Evolutionary conservation across 2,888 invertebrate genomes (phyloP), one percentile per base, ranked within the genome.

Genomic region (Cataglyphis altisquamis): DNA sequence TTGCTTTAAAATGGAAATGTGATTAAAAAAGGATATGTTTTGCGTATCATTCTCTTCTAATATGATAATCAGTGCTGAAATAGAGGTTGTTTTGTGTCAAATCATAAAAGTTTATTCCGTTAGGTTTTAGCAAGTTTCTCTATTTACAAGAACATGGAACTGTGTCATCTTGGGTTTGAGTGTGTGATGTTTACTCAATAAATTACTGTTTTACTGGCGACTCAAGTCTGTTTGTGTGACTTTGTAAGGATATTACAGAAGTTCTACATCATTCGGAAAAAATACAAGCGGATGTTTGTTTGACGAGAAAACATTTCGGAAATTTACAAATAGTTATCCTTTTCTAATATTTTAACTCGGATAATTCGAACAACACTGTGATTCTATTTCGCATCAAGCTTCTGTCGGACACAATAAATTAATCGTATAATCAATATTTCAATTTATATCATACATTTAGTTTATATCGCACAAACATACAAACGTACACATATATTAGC

Each of bases 141-240:
- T 81, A 86, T 84, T 87, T 84, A 84, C 82, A 66, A 60, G 68
- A 64, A 83, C 84, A 73, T 64, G 25, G 39, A 70, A 68, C 62
- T 45, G 74, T 57, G 64, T 68, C 52, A 60, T 36, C 48, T 68
- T 45, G 48, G 62, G 84, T 82, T 89, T 89, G 89, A 85, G 83
- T 86, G 73, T 36, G 32, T 64, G 67, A 77, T 88, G 89, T 89
- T 90, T 87, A 88, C 86, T 86, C 88, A 86, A 88, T 91, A 85
- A 90, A 86, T 87, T 86, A 86, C 84, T 82, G 82, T 89, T 89
- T 91, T 86, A 86, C 82, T 87, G 86, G 75, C 80, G 82, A 83
- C 64, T 83, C 39, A 73, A 83, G 81, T 36, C 32, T 36, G 82
- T 48, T 84, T 85, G 64, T 78, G 87, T 57, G 86, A 83, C 81